Percentiles rank a stretch among this genome's conserved stretches.
Conservation (phyloP, 2,113 vertebrate species). For the Ifrita kowaldi region DNA sequence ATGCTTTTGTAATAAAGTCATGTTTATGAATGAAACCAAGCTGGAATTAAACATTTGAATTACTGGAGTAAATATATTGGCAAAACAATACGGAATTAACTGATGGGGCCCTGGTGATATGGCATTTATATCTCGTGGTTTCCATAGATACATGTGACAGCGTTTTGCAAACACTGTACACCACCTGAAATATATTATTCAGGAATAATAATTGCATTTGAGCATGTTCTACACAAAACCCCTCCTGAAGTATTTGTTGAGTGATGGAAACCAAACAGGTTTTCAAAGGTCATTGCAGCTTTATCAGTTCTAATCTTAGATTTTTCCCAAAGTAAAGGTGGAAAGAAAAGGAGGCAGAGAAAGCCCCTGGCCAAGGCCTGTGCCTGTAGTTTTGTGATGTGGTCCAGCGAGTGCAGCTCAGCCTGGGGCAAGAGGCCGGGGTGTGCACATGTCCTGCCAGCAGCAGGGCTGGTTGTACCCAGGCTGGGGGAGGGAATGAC, state of each 20-base stretch:
- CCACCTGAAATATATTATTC: neutral
- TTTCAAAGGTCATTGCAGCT: neutral
- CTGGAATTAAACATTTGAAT: neutral
- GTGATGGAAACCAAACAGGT: neutral
- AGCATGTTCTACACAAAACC: neutral
- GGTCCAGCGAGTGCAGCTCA: neutral
- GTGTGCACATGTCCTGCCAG: rapidly evolving
- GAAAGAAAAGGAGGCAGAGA: neutral
- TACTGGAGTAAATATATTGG: neutral
- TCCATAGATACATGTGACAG: neutral
- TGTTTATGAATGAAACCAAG: neutral
- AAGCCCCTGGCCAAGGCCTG: neutral
- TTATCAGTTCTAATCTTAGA: neutral
- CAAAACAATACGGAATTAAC: neutral
- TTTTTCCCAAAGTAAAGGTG: neutral
- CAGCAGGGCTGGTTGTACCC: neutral
- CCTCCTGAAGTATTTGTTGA: neutral
- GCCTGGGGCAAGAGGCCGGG: neutral
- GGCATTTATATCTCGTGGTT: neutral
- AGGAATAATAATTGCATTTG: neutral
- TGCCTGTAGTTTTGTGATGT: neutral
- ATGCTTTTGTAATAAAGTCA: neutral
- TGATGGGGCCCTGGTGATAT: neutral
- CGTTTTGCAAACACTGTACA: neutral
- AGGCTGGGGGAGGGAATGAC: neutral